A percentile compares a stretch with the other conserved stretches of the same genome.
Evolutionary conservation across 2,113 vertebrate genomes (phyloP).

Genomic region (Mugil cephalus): DNA sequence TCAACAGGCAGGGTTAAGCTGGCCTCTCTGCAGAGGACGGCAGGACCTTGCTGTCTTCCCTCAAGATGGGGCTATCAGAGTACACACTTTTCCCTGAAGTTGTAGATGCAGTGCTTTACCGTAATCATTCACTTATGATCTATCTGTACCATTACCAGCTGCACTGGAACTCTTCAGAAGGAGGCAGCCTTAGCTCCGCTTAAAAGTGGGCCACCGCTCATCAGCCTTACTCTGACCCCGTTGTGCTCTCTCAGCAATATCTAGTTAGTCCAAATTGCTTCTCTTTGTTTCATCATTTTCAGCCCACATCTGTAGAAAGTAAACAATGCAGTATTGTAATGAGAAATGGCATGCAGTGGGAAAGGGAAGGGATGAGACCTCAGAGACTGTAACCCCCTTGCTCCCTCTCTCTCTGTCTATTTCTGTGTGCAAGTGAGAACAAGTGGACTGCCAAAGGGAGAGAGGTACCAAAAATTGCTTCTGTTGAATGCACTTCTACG

Average conservation of each 20-base stretch:
- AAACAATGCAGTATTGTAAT: slow-evolving; percentile 77
- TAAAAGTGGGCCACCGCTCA: slow-evolving; percentile 46
- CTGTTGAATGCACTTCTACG: slow-evolving; percentile 81
- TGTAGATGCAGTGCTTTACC: neutral
- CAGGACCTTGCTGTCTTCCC: neutral
- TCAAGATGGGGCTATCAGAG: neutral
- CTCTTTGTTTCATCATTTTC: slow-evolving; percentile 71
- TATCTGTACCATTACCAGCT: slow-evolving; percentile 23
- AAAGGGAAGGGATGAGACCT: slow-evolving; percentile 60
- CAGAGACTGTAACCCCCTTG: slow-evolving; percentile 50
- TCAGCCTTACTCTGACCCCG: slow-evolving; percentile 62
- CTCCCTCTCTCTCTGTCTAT: slow-evolving; percentile 36
- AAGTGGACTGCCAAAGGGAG: slow-evolving; percentile 77
- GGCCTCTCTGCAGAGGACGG: neutral
- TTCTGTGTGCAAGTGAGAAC: slow-evolving; percentile 63
- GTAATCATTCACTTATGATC: slow-evolving; percentile 25
- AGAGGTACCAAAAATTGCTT: slow-evolving; percentile 79
- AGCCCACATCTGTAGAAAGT: slow-evolving; percentile 63
- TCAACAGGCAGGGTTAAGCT: neutral
- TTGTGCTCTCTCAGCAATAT: slow-evolving; percentile 63
- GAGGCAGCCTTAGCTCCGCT: slow-evolving; percentile 7
- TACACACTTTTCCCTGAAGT: neutral
- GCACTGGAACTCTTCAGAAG: slow-evolving; percentile 16
- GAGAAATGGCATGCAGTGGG: slow-evolving; percentile 67
- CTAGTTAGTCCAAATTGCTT: slow-evolving; percentile 65